These are phyloP conservation scores for Eristalis arbustorum DNA, from an alignment of 2,888 invertebrate species.

Conservation along the genomic window DNA sequence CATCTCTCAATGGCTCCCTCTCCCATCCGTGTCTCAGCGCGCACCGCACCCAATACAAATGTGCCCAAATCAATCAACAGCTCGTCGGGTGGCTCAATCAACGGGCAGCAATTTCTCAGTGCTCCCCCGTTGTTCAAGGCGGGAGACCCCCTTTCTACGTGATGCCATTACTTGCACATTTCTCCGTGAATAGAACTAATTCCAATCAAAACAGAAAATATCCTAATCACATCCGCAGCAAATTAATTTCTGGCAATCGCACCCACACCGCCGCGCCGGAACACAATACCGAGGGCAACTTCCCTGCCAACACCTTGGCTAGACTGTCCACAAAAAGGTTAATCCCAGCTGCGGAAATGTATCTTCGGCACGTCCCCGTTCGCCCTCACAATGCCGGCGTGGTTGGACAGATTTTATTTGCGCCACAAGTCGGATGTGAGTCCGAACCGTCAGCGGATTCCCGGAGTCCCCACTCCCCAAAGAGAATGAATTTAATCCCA, in stretches of 20 bases:
- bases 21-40: not conserved
- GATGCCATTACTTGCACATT: conserved; percentile 66
- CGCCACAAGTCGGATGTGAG: conserved; percentile 11
- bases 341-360: conserved; percentile 27
- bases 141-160: conserved; percentile 33
- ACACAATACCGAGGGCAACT: not conserved
- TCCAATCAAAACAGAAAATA: conserved; percentile 63
- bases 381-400: conserved; percentile 4
- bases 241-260: conserved; percentile 63
- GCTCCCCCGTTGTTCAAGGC: not conserved
- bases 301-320: not conserved
- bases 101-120: conserved; percentile 7
- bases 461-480: not conserved
- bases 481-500: conserved; percentile 33
- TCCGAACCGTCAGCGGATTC: conserved; percentile 21
- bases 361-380: conserved; percentile 22
- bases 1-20: not conserved
- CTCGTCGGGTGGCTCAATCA: conserved; percentile 14
- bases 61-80: conserved; percentile 32
- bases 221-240: conserved; percentile 67
- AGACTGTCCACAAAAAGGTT: conserved; percentile 8
- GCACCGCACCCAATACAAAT: not conserved
- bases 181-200: conserved; percentile 57
- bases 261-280: not conserved
- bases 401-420: conserved; percentile 39